Conservation (phyloP, 2,888 invertebrate species). For the Mantis religiosa region DNA sequence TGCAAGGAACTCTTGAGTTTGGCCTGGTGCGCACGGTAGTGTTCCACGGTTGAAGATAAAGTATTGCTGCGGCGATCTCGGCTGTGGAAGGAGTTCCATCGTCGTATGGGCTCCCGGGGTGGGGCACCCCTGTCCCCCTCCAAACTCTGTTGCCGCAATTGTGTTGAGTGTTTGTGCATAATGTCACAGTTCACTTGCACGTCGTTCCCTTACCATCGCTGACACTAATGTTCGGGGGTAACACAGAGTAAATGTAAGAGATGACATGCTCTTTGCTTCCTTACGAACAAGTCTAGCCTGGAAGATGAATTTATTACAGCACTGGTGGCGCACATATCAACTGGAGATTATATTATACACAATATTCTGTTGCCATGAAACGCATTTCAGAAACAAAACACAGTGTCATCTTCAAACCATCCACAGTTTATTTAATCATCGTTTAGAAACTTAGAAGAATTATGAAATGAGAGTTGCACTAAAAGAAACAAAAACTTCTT, state of each 20-base stretch:
- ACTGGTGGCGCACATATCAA: too few relatives aligned
- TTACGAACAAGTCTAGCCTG: background rate
- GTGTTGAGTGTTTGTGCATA: slow-evolving; percentile 46
- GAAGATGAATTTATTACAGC: background rate
- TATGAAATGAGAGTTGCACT: too few relatives aligned
- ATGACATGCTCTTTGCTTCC: background rate
- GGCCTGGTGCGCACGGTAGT: slow-evolving; percentile 11
- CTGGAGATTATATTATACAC: too few relatives aligned
- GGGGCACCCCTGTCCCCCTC: slow-evolving; percentile 34
- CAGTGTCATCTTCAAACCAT: too few relatives aligned
- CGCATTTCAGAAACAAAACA: too few relatives aligned
- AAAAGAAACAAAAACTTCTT: too few relatives aligned
- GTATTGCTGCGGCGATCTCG: slow-evolving; percentile 26
- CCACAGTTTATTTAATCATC: too few relatives aligned
- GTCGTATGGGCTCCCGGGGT: slow-evolving; percentile 43
- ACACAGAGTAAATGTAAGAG: background rate
- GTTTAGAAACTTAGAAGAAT: too few relatives aligned
- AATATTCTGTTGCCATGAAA: too few relatives aligned
- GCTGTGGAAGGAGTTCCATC: slow-evolving; percentile 50
- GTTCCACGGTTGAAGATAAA: slow-evolving; percentile 13
- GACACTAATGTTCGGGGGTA: background rate
- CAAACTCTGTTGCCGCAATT: slow-evolving; percentile 33
- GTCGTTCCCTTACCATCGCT: background rate
- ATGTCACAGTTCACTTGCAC: background rate
- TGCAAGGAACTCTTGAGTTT: background rate